Base-by-base conservation (phyloP, 2,113 vertebrate species). In the Podarcis raffonei region DNA sequence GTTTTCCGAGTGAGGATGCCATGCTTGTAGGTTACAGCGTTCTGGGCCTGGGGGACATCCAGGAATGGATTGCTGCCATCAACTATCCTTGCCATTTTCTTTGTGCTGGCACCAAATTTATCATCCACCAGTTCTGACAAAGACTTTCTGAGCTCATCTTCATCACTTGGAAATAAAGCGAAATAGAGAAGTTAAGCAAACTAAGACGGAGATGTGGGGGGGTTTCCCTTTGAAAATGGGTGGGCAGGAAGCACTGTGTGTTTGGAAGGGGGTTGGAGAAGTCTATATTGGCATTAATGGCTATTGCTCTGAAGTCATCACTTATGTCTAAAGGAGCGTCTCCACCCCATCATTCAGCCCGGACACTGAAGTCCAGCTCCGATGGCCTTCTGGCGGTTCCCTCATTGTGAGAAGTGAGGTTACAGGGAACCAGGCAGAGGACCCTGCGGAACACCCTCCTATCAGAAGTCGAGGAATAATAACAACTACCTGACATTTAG, bases 41-140 rank as follows among this genome's bases (percentile, higher is more conserved):
- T 99, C 89, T 98, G 95, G 0, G 98, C 97, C 71, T 99, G 97
- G 1, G 98, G 98, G 88, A 99, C 97, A 94, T 98, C 98, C 86
- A 99, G 98, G 96, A 99, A 99, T 89, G 99, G 99, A 96, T 99
- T 99, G 96, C 96, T 98, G 89, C 99, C 97, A 74, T 99, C 98
- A 23, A 98, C 97, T 95, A 99, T 98, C 95, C 99, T 98, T 3
- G 98, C 97, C 96, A 98, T 97, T 87, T 99, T 98, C 96, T 98
- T 99, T 2, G 96, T 96, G 13, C 98, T 97, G 57, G 97, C 97
- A 93, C 99, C 99, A 22, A 98, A 98, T 91, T 98, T 98, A 96
- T 99, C 99, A 94, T 99, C 98, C 81, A 99, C 99, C 92, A 99
- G 97, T 96, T 99, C 99, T 0, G 99, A 99, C 92, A 99, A 97